Evolutionary conservation across 2,113 vertebrate genomes (phyloP), one percentile per base, ranked within the genome.

Genomic region (Laticauda laticaudata): DNA sequence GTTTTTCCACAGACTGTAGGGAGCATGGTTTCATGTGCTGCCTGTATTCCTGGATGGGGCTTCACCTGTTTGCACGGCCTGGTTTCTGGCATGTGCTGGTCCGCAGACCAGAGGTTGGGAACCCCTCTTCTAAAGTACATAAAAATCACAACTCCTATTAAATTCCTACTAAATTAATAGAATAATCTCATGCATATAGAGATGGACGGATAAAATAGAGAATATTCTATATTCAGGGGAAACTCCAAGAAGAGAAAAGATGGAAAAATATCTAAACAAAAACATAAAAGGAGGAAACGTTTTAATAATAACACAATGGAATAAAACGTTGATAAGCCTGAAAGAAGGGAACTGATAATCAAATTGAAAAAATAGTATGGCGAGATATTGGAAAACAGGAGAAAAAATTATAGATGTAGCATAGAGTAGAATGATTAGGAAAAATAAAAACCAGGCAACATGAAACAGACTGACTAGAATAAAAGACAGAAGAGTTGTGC

Each of bases 61-160:
- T 69, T 69, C 14, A 4, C 64, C 15, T 69, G 64, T 34, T 69
- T 69, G 12, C 2, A 2, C 2, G 14, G 14, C 64, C 29, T 5
- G 1, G 29, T 34, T 69, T 69, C 14, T 34, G 29, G 64, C 64
- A 69, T 34, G 5, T 69, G 29, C 64, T 34, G 12, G 64, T 69
- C 64, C 2, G 1, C 1, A 5, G 64, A 69, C 4, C 0, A 2
- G 12, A n/a, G 64, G 0, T 69, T 69, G 29, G 64, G 5, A n/a
- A 34, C n/a, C 29, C 29, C 64, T 69, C 29, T 81, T 39, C 18
- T 81, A 81, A 81, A 34, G 18, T 20, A 43, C 34, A 43, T 39
- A 81, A 81, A 51, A 81, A 81, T 23, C 18, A 43, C 75, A 81
- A 81, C 43, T 43, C 34, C 34, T 81, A 81, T 81, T 81, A 81